Evolutionary conservation across 30 jellyfish, hydroid and myxozoan species (phyloP).

Genomic region (Morbakka virulenta): DNA sequence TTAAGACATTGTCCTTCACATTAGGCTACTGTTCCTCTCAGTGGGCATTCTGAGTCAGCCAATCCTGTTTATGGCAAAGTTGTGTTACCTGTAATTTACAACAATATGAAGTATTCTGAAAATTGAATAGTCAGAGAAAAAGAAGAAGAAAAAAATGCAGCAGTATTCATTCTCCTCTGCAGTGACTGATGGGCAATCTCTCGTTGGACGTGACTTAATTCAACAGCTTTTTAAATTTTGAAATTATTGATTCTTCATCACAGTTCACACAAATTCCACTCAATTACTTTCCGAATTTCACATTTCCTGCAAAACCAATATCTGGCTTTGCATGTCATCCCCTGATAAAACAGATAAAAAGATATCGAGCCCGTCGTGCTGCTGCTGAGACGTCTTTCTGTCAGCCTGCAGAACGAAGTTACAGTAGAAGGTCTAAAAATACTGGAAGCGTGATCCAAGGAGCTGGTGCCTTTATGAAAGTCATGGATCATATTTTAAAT

Average conservation of each 20-base stretch:
- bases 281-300: too few species aligned
- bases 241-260: too few species aligned
- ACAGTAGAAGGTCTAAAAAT: not conserved
- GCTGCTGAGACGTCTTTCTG: not conserved
- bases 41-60: not conserved
- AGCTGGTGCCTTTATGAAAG: not conserved
- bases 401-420: not conserved
- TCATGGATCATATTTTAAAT: not conserved
- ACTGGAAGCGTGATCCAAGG: not conserved
- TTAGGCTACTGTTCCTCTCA: not conserved
- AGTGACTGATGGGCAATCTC: too few species aligned
- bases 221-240: too few species aligned
- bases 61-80: not conserved
- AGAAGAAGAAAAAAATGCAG: too few species aligned
- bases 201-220: too few species aligned
- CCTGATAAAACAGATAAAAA: not conserved
- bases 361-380: not conserved
- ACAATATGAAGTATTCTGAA: too few species aligned
- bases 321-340: not conserved
- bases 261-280: too few species aligned
- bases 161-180: too few species aligned
- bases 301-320: too few species aligned
- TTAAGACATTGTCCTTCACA: too few species aligned
- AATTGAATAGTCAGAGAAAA: too few species aligned
- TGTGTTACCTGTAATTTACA: not conserved